A percentile compares a stretch with the other conserved stretches of the same genome.
These are phyloP conservation scores for Gibbula magus DNA, from an alignment of 2,888 invertebrate genomes.

Conservation along the genomic window DNA sequence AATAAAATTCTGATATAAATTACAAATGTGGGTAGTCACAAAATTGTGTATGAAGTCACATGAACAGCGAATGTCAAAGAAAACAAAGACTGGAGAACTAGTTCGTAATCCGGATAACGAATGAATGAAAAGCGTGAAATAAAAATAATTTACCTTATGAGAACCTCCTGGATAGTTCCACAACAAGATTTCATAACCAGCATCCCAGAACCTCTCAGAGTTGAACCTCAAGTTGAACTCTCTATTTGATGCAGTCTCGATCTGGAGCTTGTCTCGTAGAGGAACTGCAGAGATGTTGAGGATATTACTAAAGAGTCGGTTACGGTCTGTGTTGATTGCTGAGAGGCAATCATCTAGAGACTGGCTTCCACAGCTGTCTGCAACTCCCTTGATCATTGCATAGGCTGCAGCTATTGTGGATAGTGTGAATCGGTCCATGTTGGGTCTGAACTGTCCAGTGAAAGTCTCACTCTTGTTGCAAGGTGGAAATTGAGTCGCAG, in stretches of 20 bases:
- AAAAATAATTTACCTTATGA: neutral
- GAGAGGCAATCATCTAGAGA: slow-evolving; percentile 36
- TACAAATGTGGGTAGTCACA: too few relatives aligned
- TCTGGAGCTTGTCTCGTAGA: neutral
- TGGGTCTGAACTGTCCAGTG: neutral
- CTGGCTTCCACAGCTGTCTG: slow-evolving; percentile 33
- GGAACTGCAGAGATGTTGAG: neutral
- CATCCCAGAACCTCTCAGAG: slow-evolving; percentile 53
- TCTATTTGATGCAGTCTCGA: slow-evolving; percentile 22
- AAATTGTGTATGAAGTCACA: too few relatives aligned
- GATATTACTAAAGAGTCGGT: neutral
- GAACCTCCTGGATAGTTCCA: neutral
- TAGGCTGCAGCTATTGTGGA: slow-evolving; percentile 70
- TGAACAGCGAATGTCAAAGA: too few relatives aligned
- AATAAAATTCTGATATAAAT: too few relatives aligned
- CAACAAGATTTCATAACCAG: slow-evolving; percentile 51
- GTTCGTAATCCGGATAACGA: too few relatives aligned
- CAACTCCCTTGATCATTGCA: slow-evolving; percentile 63
- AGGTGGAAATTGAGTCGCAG: slow-evolving; percentile 26
- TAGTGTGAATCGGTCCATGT: slow-evolving; percentile 56
- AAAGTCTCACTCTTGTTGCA: slow-evolving; percentile 49
- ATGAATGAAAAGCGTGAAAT: too few relatives aligned
- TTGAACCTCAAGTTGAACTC: slow-evolving; percentile 49
- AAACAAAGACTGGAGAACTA: too few relatives aligned
- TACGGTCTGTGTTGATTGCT: neutral